Percentiles rank a stretch among this genome's conserved stretches.
Conservation (phyloP, 2,113 vertebrate genomes). For the Callithrix jacchus region DNA sequence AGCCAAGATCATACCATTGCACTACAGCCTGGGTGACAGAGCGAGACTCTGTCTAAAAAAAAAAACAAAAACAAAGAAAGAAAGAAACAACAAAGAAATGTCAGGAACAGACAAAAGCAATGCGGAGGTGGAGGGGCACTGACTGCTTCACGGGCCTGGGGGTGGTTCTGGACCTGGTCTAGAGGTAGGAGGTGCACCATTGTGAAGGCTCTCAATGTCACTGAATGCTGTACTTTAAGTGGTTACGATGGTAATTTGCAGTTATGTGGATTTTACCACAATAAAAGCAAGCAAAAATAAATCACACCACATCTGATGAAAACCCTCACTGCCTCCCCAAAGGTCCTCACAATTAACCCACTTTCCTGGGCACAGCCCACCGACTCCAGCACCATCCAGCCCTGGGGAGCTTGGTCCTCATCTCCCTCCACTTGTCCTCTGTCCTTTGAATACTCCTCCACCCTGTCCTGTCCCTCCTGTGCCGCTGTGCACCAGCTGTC, state of each 20-base stretch:
- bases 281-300: not conserved
- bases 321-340: not conserved
- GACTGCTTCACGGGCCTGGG: not conserved
- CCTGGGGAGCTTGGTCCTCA: not conserved
- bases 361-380: rapidly evolving
- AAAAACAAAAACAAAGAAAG: too few species aligned
- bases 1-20: too few species aligned
- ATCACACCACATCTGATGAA: not conserved
- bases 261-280: not conserved
- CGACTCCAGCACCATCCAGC: not conserved
- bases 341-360: too few species aligned
- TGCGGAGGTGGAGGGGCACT: too few species aligned
- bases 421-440: not conserved
- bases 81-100: too few species aligned
- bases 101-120: not conserved
- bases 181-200: not conserved
- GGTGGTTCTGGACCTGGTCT: not conserved
- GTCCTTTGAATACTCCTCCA: not conserved
- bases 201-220: not conserved
- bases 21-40: too few species aligned
- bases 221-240: not conserved
- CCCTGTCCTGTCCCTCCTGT: not conserved
- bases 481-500: rapidly evolving
- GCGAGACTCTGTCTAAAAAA: too few species aligned
- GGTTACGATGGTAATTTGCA: not conserved